Conservation (phyloP, 2,888 invertebrate species). For the Agonum fuliginosum region DNA sequence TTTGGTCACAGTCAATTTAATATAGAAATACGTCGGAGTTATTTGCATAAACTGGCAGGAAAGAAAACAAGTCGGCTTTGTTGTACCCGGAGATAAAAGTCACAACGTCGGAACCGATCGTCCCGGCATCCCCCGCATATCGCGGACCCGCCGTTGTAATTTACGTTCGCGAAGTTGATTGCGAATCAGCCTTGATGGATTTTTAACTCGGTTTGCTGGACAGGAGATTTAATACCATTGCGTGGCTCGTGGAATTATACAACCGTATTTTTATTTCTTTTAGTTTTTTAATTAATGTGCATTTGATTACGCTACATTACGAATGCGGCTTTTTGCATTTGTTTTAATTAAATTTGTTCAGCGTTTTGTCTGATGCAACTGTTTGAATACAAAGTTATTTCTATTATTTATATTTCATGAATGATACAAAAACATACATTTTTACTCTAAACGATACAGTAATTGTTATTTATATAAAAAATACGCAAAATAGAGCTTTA, state of each 20-base stretch:
- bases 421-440: not conserved
- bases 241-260: conserved; percentile 44
- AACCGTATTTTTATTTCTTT: conserved; percentile 35
- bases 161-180: conserved; percentile 34
- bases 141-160: conserved; percentile 44
- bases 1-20: conserved; percentile 58
- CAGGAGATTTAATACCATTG: conserved; percentile 45
- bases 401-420: not conserved
- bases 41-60: conserved; percentile 56
- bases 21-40: conserved; percentile 50
- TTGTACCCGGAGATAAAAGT: conserved; percentile 47
- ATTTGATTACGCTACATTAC: conserved; percentile 48
- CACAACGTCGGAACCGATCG: conserved; percentile 10
- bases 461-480: too few species aligned
- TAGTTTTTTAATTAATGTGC: conserved; percentile 52
- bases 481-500: too few species aligned
- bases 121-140: conserved; percentile 34
- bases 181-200: conserved; percentile 56
- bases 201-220: conserved; percentile 48
- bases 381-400: conserved; percentile 1
- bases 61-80: too few species aligned
- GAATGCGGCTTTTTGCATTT: conserved; percentile 45
- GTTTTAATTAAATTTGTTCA: conserved; percentile 47
- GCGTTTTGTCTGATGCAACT: conserved; percentile 47
- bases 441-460: too few species aligned